Conservation (phyloP, 2,113 vertebrate genomes). For the Coregonus clupeaformis region DNA sequence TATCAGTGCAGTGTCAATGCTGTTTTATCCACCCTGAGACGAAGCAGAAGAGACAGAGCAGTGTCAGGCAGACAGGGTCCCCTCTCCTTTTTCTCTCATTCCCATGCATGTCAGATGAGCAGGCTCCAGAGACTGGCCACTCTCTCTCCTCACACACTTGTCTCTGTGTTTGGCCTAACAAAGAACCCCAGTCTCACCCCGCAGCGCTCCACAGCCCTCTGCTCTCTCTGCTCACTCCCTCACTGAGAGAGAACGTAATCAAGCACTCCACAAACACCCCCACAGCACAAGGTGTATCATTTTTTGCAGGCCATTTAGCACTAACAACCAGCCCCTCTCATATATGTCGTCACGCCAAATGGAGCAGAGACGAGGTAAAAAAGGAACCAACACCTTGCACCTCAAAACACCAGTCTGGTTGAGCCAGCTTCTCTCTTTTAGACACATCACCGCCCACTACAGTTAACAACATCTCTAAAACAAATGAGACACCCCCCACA, state of each 20-base stretch:
- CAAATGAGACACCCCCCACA: not conserved
- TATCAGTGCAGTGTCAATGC: not conserved
- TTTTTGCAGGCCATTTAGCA: slow-evolving; percentile 1
- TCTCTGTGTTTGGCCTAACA: slow-evolving; percentile 21
- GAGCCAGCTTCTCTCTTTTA: not conserved
- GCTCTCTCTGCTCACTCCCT: no score
- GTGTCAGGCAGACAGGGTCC: not conserved
- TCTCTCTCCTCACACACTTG: not conserved
- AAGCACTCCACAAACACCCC: slow-evolving; percentile 9
- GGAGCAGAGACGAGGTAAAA: not conserved
- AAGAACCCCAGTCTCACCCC: slow-evolving; percentile 6
- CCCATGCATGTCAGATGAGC: slow-evolving; percentile 3
- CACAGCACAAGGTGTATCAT: not conserved
- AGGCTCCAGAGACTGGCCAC: slow-evolving; percentile 2
- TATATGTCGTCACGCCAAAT: not conserved
- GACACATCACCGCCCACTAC: not conserved
- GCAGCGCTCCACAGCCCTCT: not conserved
- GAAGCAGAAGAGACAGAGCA: not conserved
- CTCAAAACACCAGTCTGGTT: not conserved
- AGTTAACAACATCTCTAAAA: not conserved
- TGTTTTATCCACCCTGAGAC: not conserved
- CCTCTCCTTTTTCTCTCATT: not conserved
- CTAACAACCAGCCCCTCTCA: slow-evolving; percentile 1
- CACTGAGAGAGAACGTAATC: slow-evolving; percentile 14
- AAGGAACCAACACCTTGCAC: not conserved